A percentile compares a stretch with the other conserved stretches of the same genome.
These are phyloP conservation scores for Catharus fuscescens DNA, from an alignment of 2,113 vertebrate genomes.

Conservation along the genomic window DNA sequence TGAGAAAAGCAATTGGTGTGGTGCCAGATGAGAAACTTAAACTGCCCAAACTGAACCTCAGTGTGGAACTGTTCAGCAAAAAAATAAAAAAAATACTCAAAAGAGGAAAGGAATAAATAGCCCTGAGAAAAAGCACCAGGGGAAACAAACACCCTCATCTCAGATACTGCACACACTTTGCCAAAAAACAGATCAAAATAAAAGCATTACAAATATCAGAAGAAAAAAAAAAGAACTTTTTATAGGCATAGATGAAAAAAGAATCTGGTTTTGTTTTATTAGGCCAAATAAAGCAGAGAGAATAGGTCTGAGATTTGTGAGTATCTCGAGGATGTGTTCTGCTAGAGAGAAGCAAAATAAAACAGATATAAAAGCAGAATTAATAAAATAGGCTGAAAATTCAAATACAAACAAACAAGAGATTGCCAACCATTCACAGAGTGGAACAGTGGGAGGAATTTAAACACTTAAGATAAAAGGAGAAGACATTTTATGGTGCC, in stretches of 20 bases:
- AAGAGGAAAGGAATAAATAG: neutral
- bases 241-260: neutral
- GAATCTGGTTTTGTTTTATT: neutral
- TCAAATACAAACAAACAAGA: neutral
- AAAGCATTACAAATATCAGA: neutral
- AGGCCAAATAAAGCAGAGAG: neutral
- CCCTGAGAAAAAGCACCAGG: neutral
- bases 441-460: neutral
- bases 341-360: neutral
- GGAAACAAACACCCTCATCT: neutral
- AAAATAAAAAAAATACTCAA: neutral
- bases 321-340: neutral
- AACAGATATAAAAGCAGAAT: neutral
- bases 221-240: neutral
- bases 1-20: neutral
- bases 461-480: neutral
- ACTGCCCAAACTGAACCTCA: neutral
- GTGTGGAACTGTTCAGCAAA: neutral
- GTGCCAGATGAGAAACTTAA: neutral
- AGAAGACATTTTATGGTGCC: neutral
- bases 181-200: neutral
- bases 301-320: neutral
- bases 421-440: neutral
- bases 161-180: neutral
- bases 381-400: slow-evolving; percentile 12